These are phyloP conservation scores for Clamator glandarius DNA, from an alignment of 2,797 vertebrate species.

Conservation along the genomic window DNA sequence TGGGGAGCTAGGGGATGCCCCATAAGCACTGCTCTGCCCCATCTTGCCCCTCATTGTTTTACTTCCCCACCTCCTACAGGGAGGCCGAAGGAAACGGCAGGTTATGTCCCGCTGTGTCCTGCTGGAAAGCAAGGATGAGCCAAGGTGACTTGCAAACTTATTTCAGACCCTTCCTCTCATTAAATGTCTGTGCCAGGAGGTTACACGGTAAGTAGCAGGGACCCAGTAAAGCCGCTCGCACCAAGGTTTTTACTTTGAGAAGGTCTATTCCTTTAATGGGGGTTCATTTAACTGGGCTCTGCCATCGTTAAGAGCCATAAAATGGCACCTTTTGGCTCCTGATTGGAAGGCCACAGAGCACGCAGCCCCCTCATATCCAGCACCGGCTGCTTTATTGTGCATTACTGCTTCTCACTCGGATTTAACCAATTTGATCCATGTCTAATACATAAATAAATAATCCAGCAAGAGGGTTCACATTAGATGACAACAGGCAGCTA, in stretches of 20 bases:
- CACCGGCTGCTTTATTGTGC: constrained; percentile 43
- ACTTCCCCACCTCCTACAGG: background rate
- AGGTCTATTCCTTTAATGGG: constrained; percentile 55
- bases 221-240: constrained; percentile 5
- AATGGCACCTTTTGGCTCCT: constrained; percentile 70
- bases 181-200: background rate
- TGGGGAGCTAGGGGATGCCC: background rate
- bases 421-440: constrained; percentile 73
- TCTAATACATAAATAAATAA: constrained; percentile 77
- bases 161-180: background rate
- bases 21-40: background rate
- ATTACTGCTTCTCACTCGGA: constrained; percentile 51
- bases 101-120: background rate
- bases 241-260: constrained; percentile 30
- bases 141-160: constrained; percentile 48
- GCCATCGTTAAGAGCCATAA: constrained; percentile 57
- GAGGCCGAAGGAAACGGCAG: background rate
- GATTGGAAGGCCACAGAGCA: constrained; percentile 52
- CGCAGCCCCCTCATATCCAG: background rate
- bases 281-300: constrained; percentile 56
- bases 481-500: constrained; percentile 62
- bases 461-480: constrained; percentile 55
- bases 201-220: background rate
- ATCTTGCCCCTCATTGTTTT: background rate
- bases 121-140: constrained; percentile 18